These are phyloP conservation scores for Anolis sagrei DNA, from an alignment of 2,113 vertebrate genomes.

Conservation along the genomic window DNA sequence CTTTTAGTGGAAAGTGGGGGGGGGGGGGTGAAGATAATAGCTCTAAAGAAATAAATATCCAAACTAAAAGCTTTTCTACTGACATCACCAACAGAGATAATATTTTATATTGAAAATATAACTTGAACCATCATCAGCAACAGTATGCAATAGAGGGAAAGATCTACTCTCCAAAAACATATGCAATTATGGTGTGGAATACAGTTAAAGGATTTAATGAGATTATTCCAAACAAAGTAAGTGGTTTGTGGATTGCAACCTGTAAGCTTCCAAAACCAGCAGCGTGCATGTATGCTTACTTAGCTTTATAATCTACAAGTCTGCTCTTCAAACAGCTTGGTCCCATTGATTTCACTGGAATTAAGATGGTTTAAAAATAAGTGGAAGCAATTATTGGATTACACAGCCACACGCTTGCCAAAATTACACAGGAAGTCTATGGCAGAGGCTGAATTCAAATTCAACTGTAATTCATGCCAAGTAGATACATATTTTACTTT, in stretches of 20 bases:
- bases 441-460: neutral
- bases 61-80: neutral
- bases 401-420: neutral
- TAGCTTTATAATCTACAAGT: neutral
- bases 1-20: too few relatives aligned
- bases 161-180: neutral
- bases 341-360: neutral
- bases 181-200: neutral
- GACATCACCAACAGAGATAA: neutral
- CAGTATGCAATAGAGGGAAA: neutral
- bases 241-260: neutral
- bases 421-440: neutral
- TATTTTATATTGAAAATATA: neutral
- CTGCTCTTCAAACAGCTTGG: neutral
- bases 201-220: neutral
- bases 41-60: neutral
- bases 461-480: neutral
- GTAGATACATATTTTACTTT: neutral
- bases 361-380: neutral
- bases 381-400: neutral
- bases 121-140: neutral
- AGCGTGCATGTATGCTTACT: neutral
- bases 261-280: neutral
- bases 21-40: too few relatives aligned
- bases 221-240: neutral